A percentile compares a stretch with the other conserved stretches of the same genome.
Evolutionary conservation across 2,888 invertebrate genomes (phyloP).

Genomic region (Tortricodes alternella): DNA sequence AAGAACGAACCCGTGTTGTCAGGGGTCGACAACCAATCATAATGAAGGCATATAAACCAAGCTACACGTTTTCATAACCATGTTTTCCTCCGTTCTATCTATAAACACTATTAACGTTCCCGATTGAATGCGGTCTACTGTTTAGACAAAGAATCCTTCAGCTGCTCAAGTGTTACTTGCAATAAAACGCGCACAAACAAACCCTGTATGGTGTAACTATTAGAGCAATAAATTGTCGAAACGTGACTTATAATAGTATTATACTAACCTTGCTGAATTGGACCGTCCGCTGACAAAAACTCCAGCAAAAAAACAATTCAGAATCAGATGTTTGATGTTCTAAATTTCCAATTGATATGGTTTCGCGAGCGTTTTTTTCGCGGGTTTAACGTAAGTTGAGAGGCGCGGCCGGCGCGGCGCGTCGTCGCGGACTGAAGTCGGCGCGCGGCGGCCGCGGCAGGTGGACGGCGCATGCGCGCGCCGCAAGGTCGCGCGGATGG

Average conservation of each 20-base stretch:
- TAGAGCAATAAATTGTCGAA: constrained; percentile 66
- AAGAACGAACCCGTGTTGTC: not conserved
- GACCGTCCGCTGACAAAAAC: not conserved
- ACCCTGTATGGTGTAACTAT: constrained; percentile 46
- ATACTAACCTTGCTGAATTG: constrained; percentile 50
- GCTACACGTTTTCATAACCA: constrained; percentile 10
- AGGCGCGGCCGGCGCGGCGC: constrained; percentile 45
- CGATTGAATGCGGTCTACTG: constrained; percentile 46
- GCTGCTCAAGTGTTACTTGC: constrained; percentile 47
- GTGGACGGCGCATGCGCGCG: constrained; percentile 59
- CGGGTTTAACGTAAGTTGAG: constrained; percentile 2
- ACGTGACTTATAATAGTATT: constrained; percentile 67
- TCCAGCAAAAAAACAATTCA: too few relatives aligned
- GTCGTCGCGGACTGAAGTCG: constrained; percentile 58
- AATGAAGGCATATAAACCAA: not conserved
- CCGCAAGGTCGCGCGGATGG: constrained; percentile 61
- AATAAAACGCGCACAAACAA: constrained; percentile 29
- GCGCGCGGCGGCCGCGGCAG: constrained; percentile 39
- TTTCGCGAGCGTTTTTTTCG: constrained; percentile 22
- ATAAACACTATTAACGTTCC: constrained; percentile 19
- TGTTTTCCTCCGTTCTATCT: constrained; percentile 13
- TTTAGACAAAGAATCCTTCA: constrained; percentile 58
- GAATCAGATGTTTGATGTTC: not conserved
- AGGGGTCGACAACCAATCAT: constrained; percentile 4
- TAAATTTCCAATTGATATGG: constrained; percentile 14